phyloP scores from a whole-genome alignment of 1,140 invertebrate genomes.

The Drosophila nikananu region DNA sequence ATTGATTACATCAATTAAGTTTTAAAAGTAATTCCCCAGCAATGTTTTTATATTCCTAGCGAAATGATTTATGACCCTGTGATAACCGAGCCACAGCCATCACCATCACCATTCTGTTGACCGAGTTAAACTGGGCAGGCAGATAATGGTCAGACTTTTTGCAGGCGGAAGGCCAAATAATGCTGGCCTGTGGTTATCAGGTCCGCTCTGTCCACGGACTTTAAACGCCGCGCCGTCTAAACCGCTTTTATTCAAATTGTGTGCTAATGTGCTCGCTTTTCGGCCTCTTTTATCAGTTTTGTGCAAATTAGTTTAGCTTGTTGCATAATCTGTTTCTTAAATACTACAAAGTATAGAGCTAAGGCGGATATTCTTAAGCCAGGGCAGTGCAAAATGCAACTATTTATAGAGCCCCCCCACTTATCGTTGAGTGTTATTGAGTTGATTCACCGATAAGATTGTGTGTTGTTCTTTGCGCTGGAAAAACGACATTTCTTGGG shows the following conservation, averaged over 20 bases:
- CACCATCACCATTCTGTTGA: conserved; percentile 16
- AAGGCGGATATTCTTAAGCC: neutral
- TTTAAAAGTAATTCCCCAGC: conserved; percentile 26
- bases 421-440: neutral
- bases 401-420: neutral
- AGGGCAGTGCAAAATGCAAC: conserved; percentile 5
- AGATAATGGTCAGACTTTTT: conserved; percentile 33
- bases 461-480: neutral
- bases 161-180: conserved; percentile 25
- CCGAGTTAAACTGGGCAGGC: conserved; percentile 58
- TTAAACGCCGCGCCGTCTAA: conserved; percentile 27
- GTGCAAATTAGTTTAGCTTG: conserved; percentile 3
- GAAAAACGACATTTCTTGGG: conserved; percentile 17
- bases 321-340: neutral
- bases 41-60: conserved; percentile 9
- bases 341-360: neutral
- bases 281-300: conserved; percentile 14
- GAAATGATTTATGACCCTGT: conserved; percentile 58
- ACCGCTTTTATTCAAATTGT: conserved; percentile 17
- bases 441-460: conserved; percentile 22
- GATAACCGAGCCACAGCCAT: conserved; percentile 42
- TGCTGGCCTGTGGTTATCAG: conserved; percentile 30
- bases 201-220: conserved; percentile 32
- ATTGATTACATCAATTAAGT: conserved; percentile 54
- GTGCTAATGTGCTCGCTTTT: conserved; percentile 18